Percentiles rank a stretch among this genome's conserved stretches.
Conservation (phyloP, 2,888 invertebrate genomes). For the Tethea ocularis region DNA sequence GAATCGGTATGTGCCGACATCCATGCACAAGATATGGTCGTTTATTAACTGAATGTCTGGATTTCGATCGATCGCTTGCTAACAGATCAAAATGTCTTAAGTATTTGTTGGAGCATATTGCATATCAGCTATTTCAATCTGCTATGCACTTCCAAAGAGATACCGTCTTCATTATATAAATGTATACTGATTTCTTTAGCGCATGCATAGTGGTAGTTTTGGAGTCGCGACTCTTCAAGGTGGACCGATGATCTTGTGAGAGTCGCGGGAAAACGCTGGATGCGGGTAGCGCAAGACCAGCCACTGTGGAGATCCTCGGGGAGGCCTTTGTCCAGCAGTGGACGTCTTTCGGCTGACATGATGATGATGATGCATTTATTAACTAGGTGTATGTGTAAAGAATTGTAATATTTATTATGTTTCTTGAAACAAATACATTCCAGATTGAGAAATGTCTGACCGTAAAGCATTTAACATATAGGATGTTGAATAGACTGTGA, state of each 20-base stretch:
- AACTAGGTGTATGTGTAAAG: not conserved
- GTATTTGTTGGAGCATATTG: not conserved
- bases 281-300: too few relatives aligned
- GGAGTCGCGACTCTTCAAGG: too few relatives aligned
- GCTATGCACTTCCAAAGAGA: not conserved
- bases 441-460: too few relatives aligned
- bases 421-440: not conserved
- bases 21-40: slow-evolving; percentile 32
- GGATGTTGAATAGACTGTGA: too few relatives aligned
- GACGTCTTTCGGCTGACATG: too few relatives aligned
- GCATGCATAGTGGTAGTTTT: too few relatives aligned
- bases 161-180: not conserved
- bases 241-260: too few relatives aligned
- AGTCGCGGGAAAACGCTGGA: too few relatives aligned
- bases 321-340: too few relatives aligned
- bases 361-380: too few relatives aligned
- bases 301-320: too few relatives aligned
- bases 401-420: not conserved
- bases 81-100: not conserved
- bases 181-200: not conserved
- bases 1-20: slow-evolving; percentile 49
- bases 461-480: too few relatives aligned
- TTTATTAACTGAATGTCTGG: not conserved
- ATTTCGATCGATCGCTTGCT: not conserved
- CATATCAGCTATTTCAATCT: not conserved